phyloP scores from a whole-genome alignment of 2,888 invertebrate genomes.

The Arctia plantaginis region DNA sequence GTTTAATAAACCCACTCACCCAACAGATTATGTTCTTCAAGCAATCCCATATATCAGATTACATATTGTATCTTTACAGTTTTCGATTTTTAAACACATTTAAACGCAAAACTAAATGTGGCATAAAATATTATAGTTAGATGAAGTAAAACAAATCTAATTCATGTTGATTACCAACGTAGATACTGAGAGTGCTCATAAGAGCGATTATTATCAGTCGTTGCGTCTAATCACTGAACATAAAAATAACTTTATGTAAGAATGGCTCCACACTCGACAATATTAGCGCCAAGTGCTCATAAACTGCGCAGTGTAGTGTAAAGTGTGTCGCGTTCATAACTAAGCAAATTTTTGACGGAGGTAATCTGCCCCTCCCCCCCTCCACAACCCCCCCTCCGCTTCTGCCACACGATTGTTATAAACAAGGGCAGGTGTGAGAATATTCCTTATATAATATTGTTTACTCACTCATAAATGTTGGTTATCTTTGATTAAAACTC shows the following conservation, averaged over 20 bases:
- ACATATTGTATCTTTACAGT: no score
- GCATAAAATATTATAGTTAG: background rate
- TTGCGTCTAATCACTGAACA: constrained; percentile 17
- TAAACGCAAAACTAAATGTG: background rate
- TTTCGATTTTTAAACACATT: no score
- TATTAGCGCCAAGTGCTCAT: constrained; percentile 16
- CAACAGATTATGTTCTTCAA: no score
- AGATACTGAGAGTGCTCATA: background rate
- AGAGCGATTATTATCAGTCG: background rate
- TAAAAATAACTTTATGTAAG: constrained; percentile 9
- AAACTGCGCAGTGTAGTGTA: constrained; percentile 20
- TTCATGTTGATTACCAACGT: background rate
- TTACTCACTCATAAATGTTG: background rate
- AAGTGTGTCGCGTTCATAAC: constrained; percentile 25
- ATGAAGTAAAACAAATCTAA: background rate
- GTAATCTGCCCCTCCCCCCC: background rate
- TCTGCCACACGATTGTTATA: constrained; percentile 19
- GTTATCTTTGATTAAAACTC: background rate
- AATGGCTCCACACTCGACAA: background rate
- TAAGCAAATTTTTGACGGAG: constrained; percentile 25
- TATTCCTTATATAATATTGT: background rate
- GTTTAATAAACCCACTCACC: no score
- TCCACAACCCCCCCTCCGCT: background rate
- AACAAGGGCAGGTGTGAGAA: constrained; percentile 19
- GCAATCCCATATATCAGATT: no score